phyloP scores from a whole-genome alignment of 2,797 vertebrate species.

The Centropyge bicolor region DNA sequence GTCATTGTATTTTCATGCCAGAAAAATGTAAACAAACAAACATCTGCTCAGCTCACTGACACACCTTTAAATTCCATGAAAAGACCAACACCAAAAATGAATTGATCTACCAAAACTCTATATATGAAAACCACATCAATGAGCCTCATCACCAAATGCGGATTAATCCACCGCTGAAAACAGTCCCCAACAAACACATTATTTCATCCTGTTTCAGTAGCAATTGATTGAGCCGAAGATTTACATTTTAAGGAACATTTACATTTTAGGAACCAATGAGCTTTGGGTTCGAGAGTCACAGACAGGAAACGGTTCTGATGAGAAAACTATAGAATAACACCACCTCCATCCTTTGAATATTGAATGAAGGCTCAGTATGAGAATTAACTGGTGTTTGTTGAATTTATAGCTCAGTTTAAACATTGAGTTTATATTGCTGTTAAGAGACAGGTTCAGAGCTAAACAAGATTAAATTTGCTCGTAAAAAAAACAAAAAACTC shows the following conservation, averaged over 20 bases:
- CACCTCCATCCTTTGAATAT: background rate
- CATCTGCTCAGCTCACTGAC: too few relatives aligned
- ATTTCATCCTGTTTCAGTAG: background rate
- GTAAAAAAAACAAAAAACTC: too few relatives aligned
- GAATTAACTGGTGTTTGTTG: background rate
- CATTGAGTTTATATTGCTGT: background rate
- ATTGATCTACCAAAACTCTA: too few relatives aligned
- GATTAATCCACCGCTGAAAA: background rate
- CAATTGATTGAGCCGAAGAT: background rate
- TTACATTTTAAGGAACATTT: background rate
- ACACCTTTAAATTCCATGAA: too few relatives aligned
- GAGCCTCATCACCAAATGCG: background rate
- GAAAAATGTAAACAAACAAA: too few relatives aligned
- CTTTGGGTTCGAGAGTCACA: background rate
- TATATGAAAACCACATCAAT: too few relatives aligned
- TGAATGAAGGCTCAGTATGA: background rate
- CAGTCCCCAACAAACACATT: background rate
- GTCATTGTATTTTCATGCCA: too few relatives aligned
- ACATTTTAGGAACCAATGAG: background rate
- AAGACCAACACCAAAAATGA: too few relatives aligned
- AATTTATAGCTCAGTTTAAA: background rate
- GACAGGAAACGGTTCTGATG: background rate
- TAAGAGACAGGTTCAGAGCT: background rate
- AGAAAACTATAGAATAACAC: background rate
- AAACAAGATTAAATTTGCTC: background rate